These are phyloP conservation scores for Microcebus murinus DNA, from an alignment of 2,113 vertebrate genomes.

Conservation along the genomic window DNA sequence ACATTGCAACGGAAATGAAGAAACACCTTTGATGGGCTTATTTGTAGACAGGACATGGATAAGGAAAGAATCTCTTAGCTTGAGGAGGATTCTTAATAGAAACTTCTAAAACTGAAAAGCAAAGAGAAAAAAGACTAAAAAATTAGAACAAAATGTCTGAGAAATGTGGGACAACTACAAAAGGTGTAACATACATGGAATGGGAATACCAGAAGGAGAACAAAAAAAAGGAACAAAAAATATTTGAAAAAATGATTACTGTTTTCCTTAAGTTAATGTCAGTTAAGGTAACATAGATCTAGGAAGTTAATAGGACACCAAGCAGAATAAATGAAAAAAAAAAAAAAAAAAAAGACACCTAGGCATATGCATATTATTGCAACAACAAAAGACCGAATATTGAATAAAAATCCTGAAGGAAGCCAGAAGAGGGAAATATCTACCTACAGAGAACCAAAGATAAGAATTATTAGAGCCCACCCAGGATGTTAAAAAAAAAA, in stretches of 20 bases:
- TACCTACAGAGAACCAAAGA: background rate
- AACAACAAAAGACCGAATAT: background rate
- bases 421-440: background rate
- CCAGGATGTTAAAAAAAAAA: too few relatives aligned
- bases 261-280: background rate
- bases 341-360: background rate
- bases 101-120: background rate
- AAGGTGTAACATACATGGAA: background rate
- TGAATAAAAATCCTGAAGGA: background rate
- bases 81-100: background rate
- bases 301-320: background rate
- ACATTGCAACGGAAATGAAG: background rate
- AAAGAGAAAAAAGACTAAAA: background rate
- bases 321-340: background rate
- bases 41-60: background rate
- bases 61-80: background rate
- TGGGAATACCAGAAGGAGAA: background rate
- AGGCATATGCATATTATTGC: background rate
- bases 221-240: background rate
- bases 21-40: background rate
- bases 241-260: background rate
- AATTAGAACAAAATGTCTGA: background rate
- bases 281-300: background rate
- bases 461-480: background rate
- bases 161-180: background rate